Conservation (phyloP, 2,797 vertebrate genomes). For the Sebastes iracundus region DNA sequence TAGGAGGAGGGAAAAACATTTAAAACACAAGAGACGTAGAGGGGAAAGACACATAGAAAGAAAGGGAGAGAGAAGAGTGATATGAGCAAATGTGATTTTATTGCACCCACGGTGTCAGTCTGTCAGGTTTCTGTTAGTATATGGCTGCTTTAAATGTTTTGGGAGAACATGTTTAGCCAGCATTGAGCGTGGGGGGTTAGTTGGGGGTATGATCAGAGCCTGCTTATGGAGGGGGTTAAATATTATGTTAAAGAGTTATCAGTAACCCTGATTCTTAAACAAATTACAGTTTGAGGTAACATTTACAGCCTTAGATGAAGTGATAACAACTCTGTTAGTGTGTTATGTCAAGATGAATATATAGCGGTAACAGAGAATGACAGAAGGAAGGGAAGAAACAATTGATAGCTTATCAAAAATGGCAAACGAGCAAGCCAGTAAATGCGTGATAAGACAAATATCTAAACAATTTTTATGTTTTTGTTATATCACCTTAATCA, state of each 20-base stretch:
- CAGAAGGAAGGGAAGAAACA: background rate
- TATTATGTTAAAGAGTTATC: background rate
- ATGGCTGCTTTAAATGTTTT: background rate
- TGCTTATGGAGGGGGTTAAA: background rate
- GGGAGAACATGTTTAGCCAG: background rate
- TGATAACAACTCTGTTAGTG: conserved; percentile 3
- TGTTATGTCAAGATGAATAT: background rate
- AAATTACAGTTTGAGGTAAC: background rate
- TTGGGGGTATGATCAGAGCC: background rate
- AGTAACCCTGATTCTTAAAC: background rate
- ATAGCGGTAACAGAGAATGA: background rate
- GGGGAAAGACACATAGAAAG: conserved; percentile 59
- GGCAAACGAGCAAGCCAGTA: conserved; percentile 2
- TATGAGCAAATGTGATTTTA: conserved; percentile 72
- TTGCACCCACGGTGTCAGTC: conserved; percentile 34
- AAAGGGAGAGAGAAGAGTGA: conserved; percentile 70
- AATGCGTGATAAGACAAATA: background rate
- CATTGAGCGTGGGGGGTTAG: background rate
- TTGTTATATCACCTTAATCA: background rate
- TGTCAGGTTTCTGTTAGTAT: conserved; percentile 12
- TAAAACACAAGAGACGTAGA: conserved; percentile 37
- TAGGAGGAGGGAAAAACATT: background rate
- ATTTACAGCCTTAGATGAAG: background rate
- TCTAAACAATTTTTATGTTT: background rate
- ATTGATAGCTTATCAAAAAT: background rate